Evolutionary conservation across 2,113 vertebrate species (phyloP), one percentile per base, ranked within the genome.

Genomic region (Australoheros scitulus): DNA sequence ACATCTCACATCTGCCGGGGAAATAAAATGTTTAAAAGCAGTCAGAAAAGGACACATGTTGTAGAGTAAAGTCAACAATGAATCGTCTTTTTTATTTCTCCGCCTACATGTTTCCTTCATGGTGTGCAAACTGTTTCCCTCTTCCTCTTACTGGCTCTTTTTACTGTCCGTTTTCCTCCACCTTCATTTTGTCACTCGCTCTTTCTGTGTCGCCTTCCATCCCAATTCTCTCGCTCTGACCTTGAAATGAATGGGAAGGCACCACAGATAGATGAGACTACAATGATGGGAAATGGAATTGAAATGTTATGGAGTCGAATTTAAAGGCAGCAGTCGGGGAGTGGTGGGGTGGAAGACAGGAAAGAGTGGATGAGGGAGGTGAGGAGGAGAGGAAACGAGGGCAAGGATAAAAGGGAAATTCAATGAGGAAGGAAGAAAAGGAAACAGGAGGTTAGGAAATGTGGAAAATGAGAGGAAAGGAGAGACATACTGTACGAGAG

Each of bases 221-320:
- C 26, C 41, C n/a, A 15, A 15, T 83, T 86, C 81, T 18, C 75
- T 80, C 65, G 5, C 64, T 79, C 50, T 61, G 63, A 85, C 85
- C 74, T 83, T 47, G 72, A 83, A 76, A 77, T 78, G 79, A 84
- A 80, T 8, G 50, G 55, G 26, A 22, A 82, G 80, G 77, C 74
- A 29, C 65, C 55, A 15, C 38, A 29, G 20, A 81, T 14, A 83
- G 61, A 83, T 26, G 24, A 68, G 59, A 55, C 18, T 3, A 11
- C 7, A 17, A 52, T 36, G 90, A 87, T 60, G 78, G 83, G 61
- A 59, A 89, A 89, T 68, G 76, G 76, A 84, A 91, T 55, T 78
- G 83, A 89, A 87, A 89, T 72, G 82, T 79, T 89, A 72, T 41
- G 61, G 52, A 68, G 61, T 83, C 3, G 20, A 65, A 79, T 82